Evolutionary conservation across 2,797 vertebrate genomes (phyloP).

Genomic region (Dicrostonyx torquatus): DNA sequence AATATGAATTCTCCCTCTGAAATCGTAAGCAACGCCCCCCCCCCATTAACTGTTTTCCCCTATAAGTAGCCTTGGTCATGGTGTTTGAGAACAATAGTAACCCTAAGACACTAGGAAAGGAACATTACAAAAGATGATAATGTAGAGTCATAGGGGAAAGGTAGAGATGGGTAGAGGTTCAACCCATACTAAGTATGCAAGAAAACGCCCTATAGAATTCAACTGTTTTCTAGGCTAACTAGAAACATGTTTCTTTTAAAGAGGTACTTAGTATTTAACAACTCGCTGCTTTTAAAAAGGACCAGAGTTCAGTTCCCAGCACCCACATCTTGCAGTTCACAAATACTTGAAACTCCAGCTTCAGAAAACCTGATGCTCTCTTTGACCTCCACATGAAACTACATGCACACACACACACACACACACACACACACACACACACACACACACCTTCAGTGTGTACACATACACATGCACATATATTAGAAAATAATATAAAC

Average conservation of each 20-base stretch:
- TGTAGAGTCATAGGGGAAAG: neutral
- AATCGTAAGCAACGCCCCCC: neutral
- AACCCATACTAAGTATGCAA: neutral
- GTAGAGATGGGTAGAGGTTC: neutral
- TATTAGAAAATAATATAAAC: neutral
- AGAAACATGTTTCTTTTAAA: neutral
- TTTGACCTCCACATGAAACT: neutral
- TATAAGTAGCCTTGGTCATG: neutral
- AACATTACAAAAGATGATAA: neutral
- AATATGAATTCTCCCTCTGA: neutral
- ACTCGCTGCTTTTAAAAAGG: neutral
- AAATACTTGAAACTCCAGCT: neutral
- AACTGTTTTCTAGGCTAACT: neutral
- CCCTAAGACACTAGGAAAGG: neutral
- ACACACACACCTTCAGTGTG: neutral
- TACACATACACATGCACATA: neutral
- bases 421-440: neutral
- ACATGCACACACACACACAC: neutral
- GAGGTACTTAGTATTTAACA: neutral
- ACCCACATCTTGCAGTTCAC: neutral
- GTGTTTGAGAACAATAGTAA: neutral
- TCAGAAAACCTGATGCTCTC: neutral
- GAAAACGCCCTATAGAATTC: neutral
- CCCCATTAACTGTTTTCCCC: neutral
- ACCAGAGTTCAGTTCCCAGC: neutral